Conservation (phyloP, 1,140 invertebrate genomes). For the Pantala flavescens region DNA sequence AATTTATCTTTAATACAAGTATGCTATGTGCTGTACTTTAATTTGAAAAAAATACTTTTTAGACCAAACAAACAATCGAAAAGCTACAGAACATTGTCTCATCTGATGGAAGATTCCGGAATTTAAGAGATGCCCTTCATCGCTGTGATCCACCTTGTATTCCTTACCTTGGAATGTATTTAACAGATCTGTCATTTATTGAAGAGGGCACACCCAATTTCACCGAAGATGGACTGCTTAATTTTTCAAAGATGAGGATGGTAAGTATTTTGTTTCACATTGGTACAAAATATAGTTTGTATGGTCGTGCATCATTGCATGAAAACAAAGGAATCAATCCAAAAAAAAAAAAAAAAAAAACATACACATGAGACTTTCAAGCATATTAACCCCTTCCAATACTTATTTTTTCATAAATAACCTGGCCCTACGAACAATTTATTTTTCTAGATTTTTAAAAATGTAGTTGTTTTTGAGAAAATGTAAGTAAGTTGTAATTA, state of each 20-base stretch:
- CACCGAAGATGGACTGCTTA: conserved; percentile 81
- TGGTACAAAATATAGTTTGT: background rate
- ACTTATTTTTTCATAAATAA: background rate
- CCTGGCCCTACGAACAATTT: no score
- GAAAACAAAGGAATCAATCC: no score
- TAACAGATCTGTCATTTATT: conserved; percentile 87
- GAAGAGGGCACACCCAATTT: conserved; percentile 90
- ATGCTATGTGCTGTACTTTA: background rate
- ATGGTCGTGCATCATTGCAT: no score
- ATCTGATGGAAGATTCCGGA: conserved; percentile 79
- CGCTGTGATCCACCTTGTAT: conserved; percentile 89
- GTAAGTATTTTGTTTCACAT: conserved; percentile 38
- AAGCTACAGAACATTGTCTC: conserved; percentile 77
- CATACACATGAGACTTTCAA: no score
- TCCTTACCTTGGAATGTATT: conserved; percentile 84
- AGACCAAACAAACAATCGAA: conserved; percentile 82
- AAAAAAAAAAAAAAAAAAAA: no score
- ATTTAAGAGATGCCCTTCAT: conserved; percentile 77
- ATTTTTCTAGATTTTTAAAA: no score
- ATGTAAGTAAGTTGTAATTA: no score
- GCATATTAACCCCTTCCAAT: no score
- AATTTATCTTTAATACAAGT: no score
- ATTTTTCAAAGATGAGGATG: conserved; percentile 96
- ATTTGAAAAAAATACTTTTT: conserved; percentile 21
- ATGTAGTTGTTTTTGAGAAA: no score